phyloP scores from a whole-genome alignment of 2,888 invertebrate genomes.

The Cepaea hortensis region DNA sequence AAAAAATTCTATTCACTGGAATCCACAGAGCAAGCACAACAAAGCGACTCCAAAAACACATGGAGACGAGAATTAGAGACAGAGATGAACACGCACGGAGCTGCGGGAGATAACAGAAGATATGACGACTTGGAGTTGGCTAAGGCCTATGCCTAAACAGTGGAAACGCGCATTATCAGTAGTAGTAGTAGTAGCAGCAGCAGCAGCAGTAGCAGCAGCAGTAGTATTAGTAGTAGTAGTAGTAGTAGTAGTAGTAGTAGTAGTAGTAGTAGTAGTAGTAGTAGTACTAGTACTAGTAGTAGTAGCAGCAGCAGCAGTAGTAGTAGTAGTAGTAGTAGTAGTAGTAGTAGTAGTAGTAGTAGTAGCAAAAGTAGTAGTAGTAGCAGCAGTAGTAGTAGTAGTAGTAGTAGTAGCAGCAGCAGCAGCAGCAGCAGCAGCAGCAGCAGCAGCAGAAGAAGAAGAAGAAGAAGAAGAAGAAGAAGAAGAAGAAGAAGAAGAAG shows the following conservation, averaged over 20 bases:
- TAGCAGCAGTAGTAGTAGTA: background rate
- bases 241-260: background rate
- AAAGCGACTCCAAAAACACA: too few species aligned
- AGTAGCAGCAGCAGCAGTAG: background rate
- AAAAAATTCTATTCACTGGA: too few species aligned
- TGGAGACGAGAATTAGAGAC: too few species aligned
- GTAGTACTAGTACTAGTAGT: background rate
- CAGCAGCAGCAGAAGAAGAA: too few species aligned
- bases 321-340: background rate
- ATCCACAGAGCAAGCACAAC: too few species aligned
- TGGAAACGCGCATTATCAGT: background rate
- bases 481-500: too few species aligned
- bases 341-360: background rate
- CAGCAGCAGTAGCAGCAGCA: background rate
- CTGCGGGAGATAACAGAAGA: too few species aligned
- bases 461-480: background rate
- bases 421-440: background rate
- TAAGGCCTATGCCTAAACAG: too few species aligned
- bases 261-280: background rate
- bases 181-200: constrained; percentile 1
- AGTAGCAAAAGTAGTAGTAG: background rate
- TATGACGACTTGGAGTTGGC: too few species aligned
- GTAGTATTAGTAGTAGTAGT: background rate
- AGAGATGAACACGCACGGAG: too few species aligned
- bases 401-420: background rate